Percentiles rank a stretch among this genome's conserved stretches.
Evolutionary conservation across 2,797 vertebrate species (phyloP).

Genomic region (Aplochiton taeniatus): DNA sequence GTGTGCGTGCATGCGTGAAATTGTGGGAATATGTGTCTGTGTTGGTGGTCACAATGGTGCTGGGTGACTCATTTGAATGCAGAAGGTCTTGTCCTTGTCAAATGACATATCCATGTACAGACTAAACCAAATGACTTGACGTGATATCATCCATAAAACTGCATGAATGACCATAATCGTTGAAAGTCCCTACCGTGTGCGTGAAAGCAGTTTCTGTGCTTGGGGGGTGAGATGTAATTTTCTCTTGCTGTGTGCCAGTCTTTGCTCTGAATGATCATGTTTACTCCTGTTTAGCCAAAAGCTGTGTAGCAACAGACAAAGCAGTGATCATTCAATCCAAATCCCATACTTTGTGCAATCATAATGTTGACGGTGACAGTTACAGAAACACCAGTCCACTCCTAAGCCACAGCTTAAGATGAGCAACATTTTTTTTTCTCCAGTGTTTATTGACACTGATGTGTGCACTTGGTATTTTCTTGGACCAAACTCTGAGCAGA

Average conservation of each 20-base stretch:
- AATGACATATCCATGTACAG: too few species aligned
- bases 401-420: conserved; percentile 28
- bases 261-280: conserved; percentile 33
- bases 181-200: too few species aligned
- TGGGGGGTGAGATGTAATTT: too few species aligned
- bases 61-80: too few species aligned
- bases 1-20: neutral
- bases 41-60: too few species aligned
- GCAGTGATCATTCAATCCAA: conserved; percentile 52
- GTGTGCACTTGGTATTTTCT: neutral
- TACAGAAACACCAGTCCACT: conserved; percentile 40
- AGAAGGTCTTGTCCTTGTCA: too few species aligned
- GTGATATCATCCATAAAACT: too few species aligned
- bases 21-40: conserved; percentile 4
- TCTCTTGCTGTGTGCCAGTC: too few species aligned
- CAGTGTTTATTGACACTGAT: neutral
- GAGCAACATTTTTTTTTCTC: conserved; percentile 26
- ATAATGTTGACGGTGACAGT: conserved; percentile 50
- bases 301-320: conserved; percentile 46
- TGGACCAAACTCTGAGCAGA: neutral
- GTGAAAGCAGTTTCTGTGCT: too few species aligned
- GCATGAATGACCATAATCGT: too few species aligned
- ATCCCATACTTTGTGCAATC: conserved; percentile 45
- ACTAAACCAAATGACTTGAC: too few species aligned
- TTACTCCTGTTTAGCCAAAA: conserved; percentile 53